Conservation (phyloP, 2,888 invertebrate genomes). For the Pandemis cinnamomeana region DNA sequence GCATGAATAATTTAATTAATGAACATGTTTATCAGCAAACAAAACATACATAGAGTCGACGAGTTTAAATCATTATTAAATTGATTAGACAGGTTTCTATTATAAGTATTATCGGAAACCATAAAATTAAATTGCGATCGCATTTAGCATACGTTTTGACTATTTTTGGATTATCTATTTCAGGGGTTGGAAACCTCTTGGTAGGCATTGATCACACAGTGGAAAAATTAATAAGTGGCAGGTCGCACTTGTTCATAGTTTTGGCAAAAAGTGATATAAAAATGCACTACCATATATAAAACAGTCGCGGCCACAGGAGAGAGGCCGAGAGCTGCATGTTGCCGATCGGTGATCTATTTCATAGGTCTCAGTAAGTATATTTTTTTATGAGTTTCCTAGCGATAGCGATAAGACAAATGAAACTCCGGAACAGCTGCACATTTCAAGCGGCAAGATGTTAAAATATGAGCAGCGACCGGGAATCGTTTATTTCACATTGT, state of each 20-base stretch:
- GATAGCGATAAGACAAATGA: conserved; percentile 38
- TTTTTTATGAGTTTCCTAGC: background rate
- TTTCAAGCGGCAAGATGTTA: conserved; percentile 64
- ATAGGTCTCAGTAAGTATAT: background rate
- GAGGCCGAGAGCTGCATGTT: no score
- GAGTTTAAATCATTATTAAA: background rate
- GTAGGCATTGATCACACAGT: no score
- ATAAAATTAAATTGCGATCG: background rate
- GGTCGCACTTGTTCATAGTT: no score
- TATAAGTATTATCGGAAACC: background rate
- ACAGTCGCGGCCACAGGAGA: no score
- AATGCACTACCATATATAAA: no score
- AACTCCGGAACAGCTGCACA: conserved; percentile 45
- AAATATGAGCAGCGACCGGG: conserved; percentile 66
- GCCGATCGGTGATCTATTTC: background rate
- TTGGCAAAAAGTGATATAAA: no score
- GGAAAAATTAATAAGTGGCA: no score
- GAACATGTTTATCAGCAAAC: background rate
- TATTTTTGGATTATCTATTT: background rate
- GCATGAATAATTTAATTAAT: background rate
- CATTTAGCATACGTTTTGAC: background rate
- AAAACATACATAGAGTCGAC: background rate
- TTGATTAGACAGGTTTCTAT: background rate
- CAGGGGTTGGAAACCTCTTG: no score
- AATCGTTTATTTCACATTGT: conserved; percentile 73